A percentile compares a stretch with the other conserved stretches of the same genome.
Evolutionary conservation across 2,113 vertebrate genomes (phyloP).

Genomic region (Phyllopteryx taeniolatus): DNA sequence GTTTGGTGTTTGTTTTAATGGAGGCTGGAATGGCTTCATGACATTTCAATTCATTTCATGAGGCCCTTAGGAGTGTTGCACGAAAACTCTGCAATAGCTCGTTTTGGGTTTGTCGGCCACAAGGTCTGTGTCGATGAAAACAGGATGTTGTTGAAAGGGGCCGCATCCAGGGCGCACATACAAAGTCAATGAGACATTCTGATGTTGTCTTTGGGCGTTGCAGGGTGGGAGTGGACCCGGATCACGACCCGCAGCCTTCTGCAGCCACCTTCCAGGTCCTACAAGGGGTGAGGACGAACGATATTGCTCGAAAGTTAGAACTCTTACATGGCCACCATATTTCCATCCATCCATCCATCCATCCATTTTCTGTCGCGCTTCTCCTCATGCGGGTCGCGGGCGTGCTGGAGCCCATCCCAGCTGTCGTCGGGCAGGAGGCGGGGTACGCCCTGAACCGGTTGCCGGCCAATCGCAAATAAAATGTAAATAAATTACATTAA

Average conservation of each 20-base stretch:
- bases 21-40: no score
- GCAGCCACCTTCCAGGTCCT: conserved; percentile 96
- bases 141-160: not conserved
- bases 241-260: conserved; percentile 87
- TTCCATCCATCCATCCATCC: conserved; percentile 9
- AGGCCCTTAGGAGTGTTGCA: not conserved
- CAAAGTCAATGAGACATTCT: not conserved
- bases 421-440: no score
- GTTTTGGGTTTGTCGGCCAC: not conserved
- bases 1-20: no score
- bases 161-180: not conserved
- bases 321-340: not conserved
- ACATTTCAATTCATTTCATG: no score
- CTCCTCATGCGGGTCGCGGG: no score
- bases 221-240: conserved; percentile 96
- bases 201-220: conserved; percentile 43
- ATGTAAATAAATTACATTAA: no score
- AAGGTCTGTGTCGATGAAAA: not conserved
- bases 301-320: not conserved
- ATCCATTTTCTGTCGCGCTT: not conserved
- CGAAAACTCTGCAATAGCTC: not conserved
- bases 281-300: conserved; percentile 84
- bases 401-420: no score
- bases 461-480: no score
- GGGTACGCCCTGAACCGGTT: no score